These are phyloP conservation scores for Eueremaeus valkanovi DNA, from an alignment of 2,888 invertebrate genomes.

Conservation along the genomic window DNA sequence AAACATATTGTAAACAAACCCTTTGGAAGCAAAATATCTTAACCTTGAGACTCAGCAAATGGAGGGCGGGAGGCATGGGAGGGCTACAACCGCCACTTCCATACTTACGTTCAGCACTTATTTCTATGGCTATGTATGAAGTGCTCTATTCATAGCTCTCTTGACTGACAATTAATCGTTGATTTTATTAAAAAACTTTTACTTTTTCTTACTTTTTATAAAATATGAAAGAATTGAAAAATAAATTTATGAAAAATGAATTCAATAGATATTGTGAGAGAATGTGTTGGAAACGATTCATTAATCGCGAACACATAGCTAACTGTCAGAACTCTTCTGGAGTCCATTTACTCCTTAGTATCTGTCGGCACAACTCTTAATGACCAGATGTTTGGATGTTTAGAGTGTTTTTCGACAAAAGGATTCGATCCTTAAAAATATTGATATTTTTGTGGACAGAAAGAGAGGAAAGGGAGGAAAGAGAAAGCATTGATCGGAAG, in stretches of 20 bases:
- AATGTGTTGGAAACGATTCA: no score
- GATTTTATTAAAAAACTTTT: no score
- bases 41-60: not conserved
- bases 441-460: not conserved
- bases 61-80: slow-evolving; percentile 5
- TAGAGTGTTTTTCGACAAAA: not conserved
- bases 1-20: slow-evolving; percentile 18
- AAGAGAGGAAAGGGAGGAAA: not conserved
- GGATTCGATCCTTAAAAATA: slow-evolving; percentile 4
- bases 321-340: not conserved
- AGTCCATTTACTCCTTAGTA: not conserved
- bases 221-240: no score
- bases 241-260: no score
- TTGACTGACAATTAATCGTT: no score
- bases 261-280: no score
- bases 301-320: not conserved
- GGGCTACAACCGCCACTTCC: not conserved
- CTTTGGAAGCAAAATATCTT: slow-evolving; percentile 4
- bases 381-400: slow-evolving; percentile 14
- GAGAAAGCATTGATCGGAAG: not conserved
- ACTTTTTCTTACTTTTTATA: no score
- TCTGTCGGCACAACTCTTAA: not conserved
- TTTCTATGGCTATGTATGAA: no score
- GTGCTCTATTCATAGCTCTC: no score
- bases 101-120: no score